Evolutionary conservation across 35 echinoderm and acorn worm species (phyloP).

Genomic region (Ptychodera flava): DNA sequence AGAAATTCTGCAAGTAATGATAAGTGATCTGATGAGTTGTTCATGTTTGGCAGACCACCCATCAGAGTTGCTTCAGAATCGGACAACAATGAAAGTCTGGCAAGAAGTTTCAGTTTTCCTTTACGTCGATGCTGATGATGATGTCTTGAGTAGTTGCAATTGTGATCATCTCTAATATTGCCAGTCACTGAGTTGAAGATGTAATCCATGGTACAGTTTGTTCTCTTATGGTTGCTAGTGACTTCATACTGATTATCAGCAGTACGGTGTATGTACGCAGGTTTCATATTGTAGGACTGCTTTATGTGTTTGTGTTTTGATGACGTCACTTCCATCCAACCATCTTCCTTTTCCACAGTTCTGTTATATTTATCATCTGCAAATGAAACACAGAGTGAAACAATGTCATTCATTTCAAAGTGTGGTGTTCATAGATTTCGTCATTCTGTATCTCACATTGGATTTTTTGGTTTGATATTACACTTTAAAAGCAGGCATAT

Average conservation of each 20-base stretch:
- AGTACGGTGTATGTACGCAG: slow-evolving; percentile 24
- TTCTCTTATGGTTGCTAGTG: slow-evolving; percentile 80
- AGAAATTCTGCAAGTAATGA: slow-evolving; percentile 36
- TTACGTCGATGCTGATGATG: background rate
- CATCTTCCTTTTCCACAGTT: background rate
- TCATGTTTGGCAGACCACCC: slow-evolving; percentile 75
- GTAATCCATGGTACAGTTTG: slow-evolving; percentile 95
- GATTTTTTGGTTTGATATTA: no score
- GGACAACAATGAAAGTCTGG: slow-evolving; percentile 44
- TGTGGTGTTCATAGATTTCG: background rate
- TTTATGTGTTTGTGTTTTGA: background rate
- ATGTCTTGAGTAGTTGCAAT: background rate
- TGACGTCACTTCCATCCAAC: background rate
- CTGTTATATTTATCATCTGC: background rate
- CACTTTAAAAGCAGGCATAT: no score
- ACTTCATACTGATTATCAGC: background rate
- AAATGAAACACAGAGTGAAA: background rate
- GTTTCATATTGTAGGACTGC: slow-evolving; percentile 38
- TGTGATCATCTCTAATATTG: background rate
- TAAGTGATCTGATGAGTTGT: slow-evolving; percentile 88
- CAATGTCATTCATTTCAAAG: background rate
- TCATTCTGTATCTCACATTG: no score
- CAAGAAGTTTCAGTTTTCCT: slow-evolving; percentile 11
- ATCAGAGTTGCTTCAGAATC: slow-evolving; percentile 56
- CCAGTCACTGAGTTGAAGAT: slow-evolving; percentile 43